Evolutionary conservation across 1,140 invertebrate species (phyloP).

Genomic region (Hesperophylax magnus): DNA sequence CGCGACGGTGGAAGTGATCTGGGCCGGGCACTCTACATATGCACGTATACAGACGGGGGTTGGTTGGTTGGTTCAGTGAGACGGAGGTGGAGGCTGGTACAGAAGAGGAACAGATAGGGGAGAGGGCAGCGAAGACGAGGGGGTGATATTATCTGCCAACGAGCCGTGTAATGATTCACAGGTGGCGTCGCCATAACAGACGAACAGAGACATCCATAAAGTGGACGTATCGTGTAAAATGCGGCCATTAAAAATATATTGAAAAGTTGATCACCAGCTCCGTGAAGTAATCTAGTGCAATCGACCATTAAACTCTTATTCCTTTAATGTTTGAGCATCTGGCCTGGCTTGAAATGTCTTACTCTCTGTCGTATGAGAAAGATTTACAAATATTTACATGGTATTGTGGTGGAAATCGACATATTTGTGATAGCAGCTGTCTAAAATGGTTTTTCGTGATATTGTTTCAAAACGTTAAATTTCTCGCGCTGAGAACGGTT

Average conservation of each 20-base stretch:
- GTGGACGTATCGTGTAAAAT: background rate
- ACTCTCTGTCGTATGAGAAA: too few species aligned
- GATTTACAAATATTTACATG: too few species aligned
- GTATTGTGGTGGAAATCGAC: too few species aligned
- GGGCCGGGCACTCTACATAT: background rate
- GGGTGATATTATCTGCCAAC: constrained; percentile 46
- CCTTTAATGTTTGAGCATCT: too few species aligned
- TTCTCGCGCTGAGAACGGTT: too few species aligned
- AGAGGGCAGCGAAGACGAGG: background rate
- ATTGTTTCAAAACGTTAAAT: too few species aligned
- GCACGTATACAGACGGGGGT: background rate
- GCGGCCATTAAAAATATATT: background rate
- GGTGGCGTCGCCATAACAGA: constrained; percentile 30
- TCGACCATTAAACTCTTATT: too few species aligned
- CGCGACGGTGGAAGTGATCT: background rate
- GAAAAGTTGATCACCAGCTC: too few species aligned
- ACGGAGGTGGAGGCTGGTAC: background rate
- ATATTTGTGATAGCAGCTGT: too few species aligned
- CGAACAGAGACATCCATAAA: background rate
- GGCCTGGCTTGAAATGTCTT: too few species aligned
- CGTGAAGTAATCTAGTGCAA: too few species aligned
- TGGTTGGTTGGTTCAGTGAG: background rate
- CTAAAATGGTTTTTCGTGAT: too few species aligned
- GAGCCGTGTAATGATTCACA: constrained; percentile 50
- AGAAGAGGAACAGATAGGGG: background rate